Evolutionary conservation across 2,888 invertebrate genomes (phyloP), one percentile per base, ranked within the genome.

Genomic region (Cryptocephalus moraei): DNA sequence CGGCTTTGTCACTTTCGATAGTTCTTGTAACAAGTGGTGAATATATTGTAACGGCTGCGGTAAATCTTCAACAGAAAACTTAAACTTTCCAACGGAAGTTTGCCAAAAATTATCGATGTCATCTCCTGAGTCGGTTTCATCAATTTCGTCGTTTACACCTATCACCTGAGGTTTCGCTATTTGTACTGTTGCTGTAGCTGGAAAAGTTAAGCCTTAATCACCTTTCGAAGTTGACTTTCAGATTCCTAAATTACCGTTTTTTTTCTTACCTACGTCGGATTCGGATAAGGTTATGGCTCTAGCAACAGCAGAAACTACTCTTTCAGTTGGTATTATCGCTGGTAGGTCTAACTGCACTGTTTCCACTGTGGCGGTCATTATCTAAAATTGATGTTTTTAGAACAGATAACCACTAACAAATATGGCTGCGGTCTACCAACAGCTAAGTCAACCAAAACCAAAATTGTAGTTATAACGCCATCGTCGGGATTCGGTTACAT

Each of bases 301-400:
- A 8, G 92, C 91, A 32, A 89, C 86, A 32, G 88, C 91, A 33
- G 86, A 80, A 52, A 86, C 80, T 39, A 82, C 78, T 62, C 77
- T 77, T 63, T 82, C 88, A 1, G 83, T 76, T 43, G 93, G 91
- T 63, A 93, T 80, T 39, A 89, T 84, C 39, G 88, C 86, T 39
- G 90, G 88, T 65, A 92, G 79, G 69, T 94, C 94, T 63, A 93
- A 75, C 69, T 91, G 87, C 55, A 92, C 91, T 34, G 91, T 92
- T 75, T 92, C 91, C 62, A 92, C 91, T n/a, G 91, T 91, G 22
- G 92, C 92, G 58, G 92, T 91, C 87, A 91, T 89, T 65, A 91
- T 91, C 90, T 91, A 77, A 66, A 73, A 72, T 22, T 22, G 22
- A 22, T 22, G 22, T 22, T 22, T 6, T 22, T 22, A 22, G 22